A percentile compares a stretch with the other conserved stretches of the same genome.
Conservation (phyloP, 2,797 vertebrate genomes). For the Gallinago stenura region DNA sequence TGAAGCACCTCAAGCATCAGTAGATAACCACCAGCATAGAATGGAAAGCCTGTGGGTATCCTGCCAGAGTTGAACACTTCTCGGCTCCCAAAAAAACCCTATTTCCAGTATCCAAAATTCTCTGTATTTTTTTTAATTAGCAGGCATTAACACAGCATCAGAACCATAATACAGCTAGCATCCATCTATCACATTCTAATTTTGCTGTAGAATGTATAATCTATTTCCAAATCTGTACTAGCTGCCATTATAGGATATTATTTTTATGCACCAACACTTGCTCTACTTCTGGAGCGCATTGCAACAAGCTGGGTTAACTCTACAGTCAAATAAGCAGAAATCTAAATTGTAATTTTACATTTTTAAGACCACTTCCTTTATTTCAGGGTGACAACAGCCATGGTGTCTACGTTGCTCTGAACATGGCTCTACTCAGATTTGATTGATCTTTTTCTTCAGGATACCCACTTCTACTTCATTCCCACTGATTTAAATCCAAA, state of each 20-base stretch:
- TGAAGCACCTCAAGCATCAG: background rate
- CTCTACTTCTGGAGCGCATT: background rate
- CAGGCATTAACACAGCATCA: background rate
- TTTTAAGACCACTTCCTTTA: background rate
- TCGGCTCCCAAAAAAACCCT: background rate
- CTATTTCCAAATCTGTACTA: background rate
- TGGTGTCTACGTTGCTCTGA: background rate
- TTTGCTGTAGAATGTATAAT: background rate
- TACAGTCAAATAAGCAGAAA: background rate
- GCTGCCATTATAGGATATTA: background rate
- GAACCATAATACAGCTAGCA: background rate
- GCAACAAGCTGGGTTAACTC: background rate
- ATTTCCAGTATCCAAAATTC: background rate
- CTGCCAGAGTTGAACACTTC: background rate
- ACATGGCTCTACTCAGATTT: background rate
- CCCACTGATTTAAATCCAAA: constrained; percentile 23
- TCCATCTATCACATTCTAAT: background rate
- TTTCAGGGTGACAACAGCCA: background rate
- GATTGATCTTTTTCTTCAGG: constrained; percentile 6
- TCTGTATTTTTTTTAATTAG: background rate
- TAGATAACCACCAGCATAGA: background rate
- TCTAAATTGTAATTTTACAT: background rate
- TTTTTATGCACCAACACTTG: background rate
- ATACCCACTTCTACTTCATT: background rate
- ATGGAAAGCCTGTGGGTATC: background rate